These are phyloP conservation scores for Tetragonula clypearis DNA, from an alignment of 1,140 invertebrate species.

Conservation along the genomic window DNA sequence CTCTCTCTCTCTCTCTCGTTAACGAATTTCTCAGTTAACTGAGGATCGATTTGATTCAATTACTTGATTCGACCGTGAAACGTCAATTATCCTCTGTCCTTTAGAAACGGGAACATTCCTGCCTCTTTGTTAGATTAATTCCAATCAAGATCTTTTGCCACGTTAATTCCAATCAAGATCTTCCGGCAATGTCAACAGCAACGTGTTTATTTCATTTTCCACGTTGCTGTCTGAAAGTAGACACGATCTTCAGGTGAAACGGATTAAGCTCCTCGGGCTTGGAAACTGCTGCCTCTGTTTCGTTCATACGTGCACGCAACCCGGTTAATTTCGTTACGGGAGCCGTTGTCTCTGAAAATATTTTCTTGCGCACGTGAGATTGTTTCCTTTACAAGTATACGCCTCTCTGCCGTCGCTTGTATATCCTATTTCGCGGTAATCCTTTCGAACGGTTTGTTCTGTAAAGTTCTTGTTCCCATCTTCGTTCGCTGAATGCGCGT, in stretches of 20 bases:
- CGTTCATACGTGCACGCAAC: background rate
- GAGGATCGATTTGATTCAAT: background rate
- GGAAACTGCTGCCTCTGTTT: background rate
- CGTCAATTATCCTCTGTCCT: background rate
- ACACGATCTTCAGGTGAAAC: background rate
- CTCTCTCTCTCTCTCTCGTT: background rate
- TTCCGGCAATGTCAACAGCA: background rate
- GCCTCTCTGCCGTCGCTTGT: background rate
- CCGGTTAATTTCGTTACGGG: background rate
- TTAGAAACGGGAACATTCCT: background rate
- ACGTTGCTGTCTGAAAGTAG: background rate
- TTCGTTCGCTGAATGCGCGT: background rate
- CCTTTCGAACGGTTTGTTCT: constrained; percentile 35
- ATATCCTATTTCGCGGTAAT: constrained; percentile 39
- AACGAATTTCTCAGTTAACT: no score
- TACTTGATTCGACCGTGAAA: background rate
- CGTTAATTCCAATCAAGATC: background rate
- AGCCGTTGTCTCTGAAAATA: constrained; percentile 57
- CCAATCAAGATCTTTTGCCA: background rate
- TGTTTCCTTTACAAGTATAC: constrained; percentile 46
- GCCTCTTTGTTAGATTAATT: background rate
- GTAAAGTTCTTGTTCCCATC: constrained; percentile 14
- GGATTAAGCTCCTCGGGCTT: background rate
- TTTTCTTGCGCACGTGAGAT: constrained; percentile 34
- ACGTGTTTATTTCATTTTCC: background rate